Evolutionary conservation across 1,140 invertebrate genomes (phyloP).

Genomic region (Calephelis virginiensis): DNA sequence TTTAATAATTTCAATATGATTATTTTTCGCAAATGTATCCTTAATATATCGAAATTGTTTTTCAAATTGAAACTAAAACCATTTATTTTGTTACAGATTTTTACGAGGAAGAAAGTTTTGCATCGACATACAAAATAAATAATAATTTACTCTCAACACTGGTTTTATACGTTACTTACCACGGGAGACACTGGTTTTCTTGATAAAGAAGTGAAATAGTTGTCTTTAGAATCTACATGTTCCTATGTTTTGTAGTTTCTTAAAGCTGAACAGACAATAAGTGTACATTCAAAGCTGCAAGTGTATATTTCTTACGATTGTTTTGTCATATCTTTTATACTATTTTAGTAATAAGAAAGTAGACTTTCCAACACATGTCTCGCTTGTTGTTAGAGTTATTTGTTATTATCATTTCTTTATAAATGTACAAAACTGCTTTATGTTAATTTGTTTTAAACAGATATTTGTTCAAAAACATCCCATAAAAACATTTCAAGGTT

Average conservation of each 20-base stretch:
- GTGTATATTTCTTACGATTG: neutral
- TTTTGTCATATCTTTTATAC: neutral
- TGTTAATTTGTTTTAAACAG: too few species aligned
- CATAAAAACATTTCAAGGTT: too few species aligned
- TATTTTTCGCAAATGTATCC: too few species aligned
- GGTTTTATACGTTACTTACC: slow-evolving; percentile 36
- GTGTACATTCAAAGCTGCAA: slow-evolving; percentile 15
- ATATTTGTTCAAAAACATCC: too few species aligned
- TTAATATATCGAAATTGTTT: neutral
- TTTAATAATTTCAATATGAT: too few species aligned
- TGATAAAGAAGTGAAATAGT: slow-evolving; percentile 40
- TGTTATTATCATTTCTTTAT: too few species aligned
- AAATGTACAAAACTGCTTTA: too few species aligned
- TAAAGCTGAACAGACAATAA: slow-evolving; percentile 60
- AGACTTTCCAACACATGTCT: too few species aligned
- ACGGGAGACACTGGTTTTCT: slow-evolving; percentile 36
- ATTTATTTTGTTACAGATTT: slow-evolving; percentile 52
- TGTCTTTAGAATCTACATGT: slow-evolving; percentile 22
- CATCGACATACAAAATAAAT: slow-evolving; percentile 34
- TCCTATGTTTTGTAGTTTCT: slow-evolving; percentile 35
- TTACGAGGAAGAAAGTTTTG: slow-evolving; percentile 48
- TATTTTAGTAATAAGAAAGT: too few species aligned
- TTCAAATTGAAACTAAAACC: slow-evolving; percentile 13
- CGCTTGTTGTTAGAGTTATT: too few species aligned
- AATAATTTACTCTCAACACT: slow-evolving; percentile 36